Base-by-base conservation (phyloP, 2,797 vertebrate species). In the Ceryle rudis region DNA sequence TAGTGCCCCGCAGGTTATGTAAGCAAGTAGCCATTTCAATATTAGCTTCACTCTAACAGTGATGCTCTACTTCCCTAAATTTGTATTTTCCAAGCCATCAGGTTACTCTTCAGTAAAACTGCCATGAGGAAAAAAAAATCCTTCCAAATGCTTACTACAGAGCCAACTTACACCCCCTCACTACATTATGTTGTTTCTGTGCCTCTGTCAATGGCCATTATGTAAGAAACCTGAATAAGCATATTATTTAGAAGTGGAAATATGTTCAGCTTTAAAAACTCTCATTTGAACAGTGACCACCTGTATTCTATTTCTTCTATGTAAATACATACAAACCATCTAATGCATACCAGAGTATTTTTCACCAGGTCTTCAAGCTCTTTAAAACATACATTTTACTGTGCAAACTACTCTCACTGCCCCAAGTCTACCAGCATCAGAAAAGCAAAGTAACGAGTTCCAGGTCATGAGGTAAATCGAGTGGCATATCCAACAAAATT, bases 91-190 rank as follows among this genome's bases (percentile, higher is more conserved):
- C 42, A 62, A 83, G 54, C 28, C 31, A 77, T 10, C 5, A 51
- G 11, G 29, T 65, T 54, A 84, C 8, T 58, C 15, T 69, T 41
- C 64, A 70, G 39, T 66, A 81, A 86, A 64, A 28, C 1, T 42
- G 18, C 39, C 55, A 62, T 10, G 6, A 86, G 14, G 17, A 71
- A 71, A 70, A 2, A 1, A 31, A 0, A 3, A 22, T 31, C 0
- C 51, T 61, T 90, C 80, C 44, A 92, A 72, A 69, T 33, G 33
- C 10, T 69, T 69, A 46, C 46, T 74, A 54, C 25, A 57, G 17
- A 89, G 41, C 11, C 28, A 79, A 8, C 9, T 90, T 28, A 44
- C 10, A 61, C 16, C 29, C 46, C 41, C 44, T 65, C 37, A 20
- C 41, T 23, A 44, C 5, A 6, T 54, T 70, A 47, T 0, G 0